Conservation (phyloP, 2,113 vertebrate genomes). For the Aegithalos caudatus region DNA sequence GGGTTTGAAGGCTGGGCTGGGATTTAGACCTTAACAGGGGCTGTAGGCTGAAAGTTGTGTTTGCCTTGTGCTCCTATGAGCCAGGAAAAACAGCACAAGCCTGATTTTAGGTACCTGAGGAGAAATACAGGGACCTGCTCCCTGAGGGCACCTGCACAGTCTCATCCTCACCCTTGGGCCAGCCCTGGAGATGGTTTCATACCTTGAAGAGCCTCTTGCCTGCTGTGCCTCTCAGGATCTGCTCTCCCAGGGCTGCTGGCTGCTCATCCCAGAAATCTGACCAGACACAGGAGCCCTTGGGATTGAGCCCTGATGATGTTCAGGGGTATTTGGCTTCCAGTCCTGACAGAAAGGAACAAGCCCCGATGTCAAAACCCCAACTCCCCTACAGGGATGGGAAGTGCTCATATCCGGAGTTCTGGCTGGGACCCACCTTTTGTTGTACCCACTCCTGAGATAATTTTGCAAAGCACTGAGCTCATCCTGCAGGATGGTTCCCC, state of each 20-base stretch:
- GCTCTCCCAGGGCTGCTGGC: neutral
- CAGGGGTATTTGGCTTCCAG: neutral
- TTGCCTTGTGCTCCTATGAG: neutral
- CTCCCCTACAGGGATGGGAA: slow-evolving; percentile 33
- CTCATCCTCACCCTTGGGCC: neutral
- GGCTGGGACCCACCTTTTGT: slow-evolving; percentile 22
- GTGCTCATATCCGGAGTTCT: slow-evolving; percentile 7
- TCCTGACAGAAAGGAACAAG: neutral
- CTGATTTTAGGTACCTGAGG: neutral
- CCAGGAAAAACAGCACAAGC: neutral
- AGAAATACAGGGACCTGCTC: neutral
- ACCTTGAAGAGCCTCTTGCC: neutral
- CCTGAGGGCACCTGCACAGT: too few relatives aligned
- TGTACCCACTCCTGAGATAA: slow-evolving; percentile 22
- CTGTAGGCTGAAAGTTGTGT: neutral
- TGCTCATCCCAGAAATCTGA: neutral
- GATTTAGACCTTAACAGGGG: neutral
- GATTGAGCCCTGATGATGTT: neutral
- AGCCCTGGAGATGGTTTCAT: neutral
- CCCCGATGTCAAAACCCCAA: neutral
- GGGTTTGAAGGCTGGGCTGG: neutral
- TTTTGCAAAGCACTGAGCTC: slow-evolving; percentile 38
- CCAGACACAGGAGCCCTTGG: accelerated
- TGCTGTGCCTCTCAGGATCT: neutral
- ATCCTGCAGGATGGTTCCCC: neutral